Conservation (phyloP, 1,140 invertebrate species). For the Magallana angulata region DNA sequence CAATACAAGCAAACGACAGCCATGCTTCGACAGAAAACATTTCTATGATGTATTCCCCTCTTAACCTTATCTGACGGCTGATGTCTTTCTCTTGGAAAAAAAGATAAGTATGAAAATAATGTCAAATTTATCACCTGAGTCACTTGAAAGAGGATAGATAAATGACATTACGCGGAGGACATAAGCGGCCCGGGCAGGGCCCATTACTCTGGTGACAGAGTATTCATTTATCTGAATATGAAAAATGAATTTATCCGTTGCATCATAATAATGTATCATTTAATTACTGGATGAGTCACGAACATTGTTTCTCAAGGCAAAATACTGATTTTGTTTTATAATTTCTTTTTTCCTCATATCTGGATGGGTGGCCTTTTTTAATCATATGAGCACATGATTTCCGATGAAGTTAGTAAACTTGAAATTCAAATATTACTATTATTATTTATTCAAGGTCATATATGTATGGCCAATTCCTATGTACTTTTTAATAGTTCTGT, state of each 20-base stretch:
- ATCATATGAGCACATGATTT: too few relatives aligned
- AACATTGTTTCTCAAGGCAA: too few relatives aligned
- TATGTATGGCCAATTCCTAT: too few relatives aligned
- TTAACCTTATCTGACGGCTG: not conserved
- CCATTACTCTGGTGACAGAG: not conserved
- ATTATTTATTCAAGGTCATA: too few relatives aligned
- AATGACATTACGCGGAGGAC: not conserved
- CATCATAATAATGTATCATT: constrained; percentile 7
- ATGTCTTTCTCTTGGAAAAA: not conserved
- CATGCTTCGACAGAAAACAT: constrained; percentile 19
- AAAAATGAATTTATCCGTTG: not conserved
- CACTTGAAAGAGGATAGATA: not conserved
- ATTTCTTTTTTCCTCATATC: too few relatives aligned
- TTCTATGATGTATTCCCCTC: constrained; percentile 1
- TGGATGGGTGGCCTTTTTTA: too few relatives aligned
- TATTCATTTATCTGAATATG: not conserved
- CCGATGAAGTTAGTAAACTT: too few relatives aligned
- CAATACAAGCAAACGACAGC: not conserved
- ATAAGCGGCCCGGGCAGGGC: not conserved
- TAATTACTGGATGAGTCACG: not conserved
- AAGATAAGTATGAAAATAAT: constrained; percentile 19
- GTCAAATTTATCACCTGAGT: constrained; percentile 28
- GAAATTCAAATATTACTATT: too few relatives aligned
- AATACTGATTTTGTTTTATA: too few relatives aligned
- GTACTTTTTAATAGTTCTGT: too few relatives aligned